Conservation (phyloP, 2,797 vertebrate genomes). For the Gallinago solitaria region DNA sequence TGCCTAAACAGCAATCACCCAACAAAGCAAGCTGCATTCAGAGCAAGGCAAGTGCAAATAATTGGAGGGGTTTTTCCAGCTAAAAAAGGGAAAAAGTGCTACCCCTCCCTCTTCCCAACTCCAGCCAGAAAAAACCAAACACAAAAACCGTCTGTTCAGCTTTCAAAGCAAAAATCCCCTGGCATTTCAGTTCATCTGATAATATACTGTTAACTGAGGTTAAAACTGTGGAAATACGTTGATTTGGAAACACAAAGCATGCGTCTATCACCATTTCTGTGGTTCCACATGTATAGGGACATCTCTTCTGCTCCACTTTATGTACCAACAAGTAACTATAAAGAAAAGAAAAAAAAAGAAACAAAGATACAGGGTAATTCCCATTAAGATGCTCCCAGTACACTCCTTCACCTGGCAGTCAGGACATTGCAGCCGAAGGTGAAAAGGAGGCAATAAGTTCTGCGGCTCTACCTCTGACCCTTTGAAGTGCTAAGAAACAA, state of each 20-base stretch:
- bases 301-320: background rate
- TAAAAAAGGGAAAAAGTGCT: background rate
- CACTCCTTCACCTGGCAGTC: background rate
- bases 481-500: background rate
- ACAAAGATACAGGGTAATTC: background rate
- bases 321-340: background rate
- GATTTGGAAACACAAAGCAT: background rate
- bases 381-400: background rate
- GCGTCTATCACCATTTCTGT: background rate
- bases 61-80: rapidly evolving
- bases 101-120: background rate
- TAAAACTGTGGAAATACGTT: background rate
- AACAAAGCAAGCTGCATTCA: background rate
- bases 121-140: background rate
- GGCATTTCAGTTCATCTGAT: background rate
- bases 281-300: background rate
- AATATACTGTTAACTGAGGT: background rate
- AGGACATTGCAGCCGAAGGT: background rate
- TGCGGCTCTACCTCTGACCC: background rate
- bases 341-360: background rate
- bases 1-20: background rate
- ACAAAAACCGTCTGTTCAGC: constrained; percentile 31
- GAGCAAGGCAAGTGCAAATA: background rate
- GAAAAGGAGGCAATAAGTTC: background rate
- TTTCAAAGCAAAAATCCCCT: background rate